Percentiles rank a stretch among this genome's conserved stretches.
Conservation (phyloP, 2,888 invertebrate species). For the Rhingia campestris region DNA sequence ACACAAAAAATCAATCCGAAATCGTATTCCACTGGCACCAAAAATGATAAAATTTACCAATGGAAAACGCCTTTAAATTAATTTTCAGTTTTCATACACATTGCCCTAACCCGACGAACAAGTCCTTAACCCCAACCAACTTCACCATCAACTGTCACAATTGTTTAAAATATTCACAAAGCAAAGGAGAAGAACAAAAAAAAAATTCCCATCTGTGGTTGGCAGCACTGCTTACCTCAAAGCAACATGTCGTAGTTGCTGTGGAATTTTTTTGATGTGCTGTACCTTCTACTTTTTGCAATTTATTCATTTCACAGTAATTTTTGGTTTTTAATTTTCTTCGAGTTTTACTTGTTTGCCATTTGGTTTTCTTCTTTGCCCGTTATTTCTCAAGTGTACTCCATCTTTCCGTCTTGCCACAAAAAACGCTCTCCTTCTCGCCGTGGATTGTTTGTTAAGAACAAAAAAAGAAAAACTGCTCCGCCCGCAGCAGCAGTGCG, state of each 20-base stretch:
- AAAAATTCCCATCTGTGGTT: constrained; percentile 49
- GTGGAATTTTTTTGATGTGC: constrained; percentile 73
- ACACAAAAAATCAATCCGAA: too few relatives aligned
- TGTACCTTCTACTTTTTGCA: constrained; percentile 70
- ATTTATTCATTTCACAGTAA: constrained; percentile 65
- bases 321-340: constrained; percentile 56
- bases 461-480: constrained; percentile 48
- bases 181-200: not conserved
- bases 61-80: too few relatives aligned
- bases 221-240: constrained; percentile 66
- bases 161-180: constrained; percentile 20
- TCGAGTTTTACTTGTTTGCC: constrained; percentile 31
- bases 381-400: constrained; percentile 8
- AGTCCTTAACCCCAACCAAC: constrained; percentile 29
- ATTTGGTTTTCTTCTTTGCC: constrained; percentile 5
- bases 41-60: too few relatives aligned
- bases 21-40: too few relatives aligned
- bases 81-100: too few relatives aligned
- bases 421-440: constrained; percentile 18
- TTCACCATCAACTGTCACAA: constrained; percentile 48
- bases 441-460: constrained; percentile 45
- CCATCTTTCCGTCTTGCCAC: not conserved
- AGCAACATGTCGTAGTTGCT: constrained; percentile 74
- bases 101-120: constrained; percentile 19
- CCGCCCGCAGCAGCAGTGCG: constrained; percentile 63